Base-by-base conservation (phyloP, 2,113 vertebrate genomes). In the Misgurnus anguillicaudatus region DNA sequence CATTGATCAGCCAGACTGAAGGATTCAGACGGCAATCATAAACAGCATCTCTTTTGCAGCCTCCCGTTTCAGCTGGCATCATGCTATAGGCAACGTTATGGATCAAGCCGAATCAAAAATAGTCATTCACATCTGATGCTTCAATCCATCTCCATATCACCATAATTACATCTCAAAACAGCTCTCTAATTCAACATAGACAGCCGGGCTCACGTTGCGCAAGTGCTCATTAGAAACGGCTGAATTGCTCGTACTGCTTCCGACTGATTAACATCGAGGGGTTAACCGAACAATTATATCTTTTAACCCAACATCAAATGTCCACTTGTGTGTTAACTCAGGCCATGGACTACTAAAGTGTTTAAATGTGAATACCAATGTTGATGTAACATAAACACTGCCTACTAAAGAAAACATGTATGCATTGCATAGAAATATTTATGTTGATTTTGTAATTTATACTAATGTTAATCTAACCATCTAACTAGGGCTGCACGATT, bases 51-150 rank as follows among this genome's bases (percentile, higher is more conserved):
- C 87, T 88, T 86, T 89, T 88, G 82, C 87, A 89, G 89, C 87
- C 88, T 89, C 88, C 91, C 89, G 88, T 90, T 91, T 91, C 91
- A 91, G 89, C 90, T 91, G 89, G 90, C 89, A 86, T 84, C 47
- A 88, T 87, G 90, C 85, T 84, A 88, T 84, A 89, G 91, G 89
- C 89, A 89, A 88, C 85, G 88, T 89, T 86, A 89, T 80, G 85
- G 88, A 90, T 93, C 87, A 91, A 91, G 90, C 87, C 82, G 89
- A 88, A 90, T 91, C 91, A 90, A 92, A 92, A 92, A 92, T 92
- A 92, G 90, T 92, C 89, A 90, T 93, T 92, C 91, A 90, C 91
- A 92, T 92, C 90, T 92, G 91, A 89, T 90, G 89, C 90, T 91
- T 91, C 89, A 91, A 90, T 92, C 84, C 88, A 87, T 89, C 89